These are phyloP conservation scores for Atta colombica DNA, from an alignment of 1,140 invertebrate genomes.

Conservation along the genomic window DNA sequence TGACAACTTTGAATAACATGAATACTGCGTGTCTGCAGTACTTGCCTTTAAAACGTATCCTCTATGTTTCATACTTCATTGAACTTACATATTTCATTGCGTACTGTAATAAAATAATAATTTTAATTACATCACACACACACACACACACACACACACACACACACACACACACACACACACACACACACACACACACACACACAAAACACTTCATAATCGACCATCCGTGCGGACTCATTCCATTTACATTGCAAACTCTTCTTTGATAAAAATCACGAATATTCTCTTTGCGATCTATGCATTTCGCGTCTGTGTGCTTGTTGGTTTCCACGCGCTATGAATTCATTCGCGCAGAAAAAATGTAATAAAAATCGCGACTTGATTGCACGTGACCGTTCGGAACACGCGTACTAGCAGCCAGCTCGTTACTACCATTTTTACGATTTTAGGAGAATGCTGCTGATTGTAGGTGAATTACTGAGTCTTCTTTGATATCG, in stretches of 20 bases:
- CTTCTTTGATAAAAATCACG: constrained; percentile 48
- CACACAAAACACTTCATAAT: not conserved
- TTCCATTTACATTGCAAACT: constrained; percentile 50
- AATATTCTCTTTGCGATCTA: constrained; percentile 39
- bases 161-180: not conserved
- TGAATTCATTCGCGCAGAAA: constrained; percentile 30
- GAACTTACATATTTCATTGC: not conserved
- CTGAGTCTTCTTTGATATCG: constrained; percentile 28
- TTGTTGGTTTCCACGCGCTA: not conserved
- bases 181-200: not conserved
- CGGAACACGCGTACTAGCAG: constrained; percentile 33
- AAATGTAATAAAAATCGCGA: constrained; percentile 61
- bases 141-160: not conserved
- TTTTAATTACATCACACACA: constrained; percentile 46
- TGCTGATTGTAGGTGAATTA: constrained; percentile 35
- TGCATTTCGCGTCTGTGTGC: not conserved
- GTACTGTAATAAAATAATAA: constrained; percentile 20
- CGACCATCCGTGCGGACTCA: constrained; percentile 23
- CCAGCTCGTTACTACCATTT: constrained; percentile 51
- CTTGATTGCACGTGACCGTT: constrained; percentile 54
- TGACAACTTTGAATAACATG: no score
- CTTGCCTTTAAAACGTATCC: not conserved
- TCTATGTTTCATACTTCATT: not conserved
- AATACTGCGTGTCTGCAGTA: not conserved
- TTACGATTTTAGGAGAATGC: constrained; percentile 44